Base-by-base conservation (phyloP, 1,140 invertebrate genomes). In the Archegozetes longisetosus region DNA sequence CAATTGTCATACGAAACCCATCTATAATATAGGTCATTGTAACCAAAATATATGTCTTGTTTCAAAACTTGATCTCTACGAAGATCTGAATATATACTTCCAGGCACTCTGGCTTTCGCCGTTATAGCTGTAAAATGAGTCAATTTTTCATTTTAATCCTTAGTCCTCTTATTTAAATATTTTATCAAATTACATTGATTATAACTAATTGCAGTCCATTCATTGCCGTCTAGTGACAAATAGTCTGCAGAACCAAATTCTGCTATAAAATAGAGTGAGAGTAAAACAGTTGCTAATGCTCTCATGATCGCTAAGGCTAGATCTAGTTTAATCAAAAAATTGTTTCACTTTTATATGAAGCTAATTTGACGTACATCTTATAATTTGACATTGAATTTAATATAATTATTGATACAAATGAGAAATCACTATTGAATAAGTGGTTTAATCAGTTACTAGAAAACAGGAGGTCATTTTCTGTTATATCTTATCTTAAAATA, bases 81-180 rank as follows among this genome's bases (percentile, higher is more conserved):
- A 20, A 94, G 75, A 71, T 88, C 88, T 0, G 82, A 81, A 68
- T 88, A 93, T 62, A 94, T 80, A 14, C 86, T 86, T 13, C 88
- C 87, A 13, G 91, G 90, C 1, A 94, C 83, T 24, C 53, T 54
- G 1, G 66, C 70, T 6, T 50, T 49, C 17, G 58, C 55, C 2
- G 3, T 29, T n/a, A 65, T 58, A 52, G 24, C 54, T 58, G 12
- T n/a, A 59, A 59, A 64, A 52, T 40, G 17, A 9, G 17, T 9
- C 6, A 40, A 9, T 9, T 9, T 40, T 9, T 40, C 17, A 9
- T 9, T 9, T 40, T 40, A 40, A 40, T 9, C 32, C 17, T 40
- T 17, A 40, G 6, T 40, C 6, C 17, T 40, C 6, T 9, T 9
- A 40, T 40, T 40, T 40, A 9, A 40, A 40, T 40, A 40, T 9